These are phyloP conservation scores for Etheostoma cragini DNA, from an alignment of 2,113 vertebrate species.

Conservation along the genomic window DNA sequence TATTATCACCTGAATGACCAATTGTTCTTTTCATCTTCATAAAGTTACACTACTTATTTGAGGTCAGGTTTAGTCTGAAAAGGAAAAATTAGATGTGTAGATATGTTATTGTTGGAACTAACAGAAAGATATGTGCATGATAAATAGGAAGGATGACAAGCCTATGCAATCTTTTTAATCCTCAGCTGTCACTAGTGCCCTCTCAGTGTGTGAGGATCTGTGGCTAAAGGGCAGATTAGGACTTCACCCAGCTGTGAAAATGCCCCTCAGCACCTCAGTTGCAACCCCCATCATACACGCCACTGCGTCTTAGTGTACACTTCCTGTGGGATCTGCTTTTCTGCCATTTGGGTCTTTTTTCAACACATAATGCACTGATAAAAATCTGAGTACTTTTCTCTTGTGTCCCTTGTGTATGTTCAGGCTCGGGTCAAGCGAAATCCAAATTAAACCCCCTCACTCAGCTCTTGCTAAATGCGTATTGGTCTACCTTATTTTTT, in stretches of 20 bases:
- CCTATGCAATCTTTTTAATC: conserved; percentile 40
- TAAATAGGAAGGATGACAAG: conserved; percentile 41
- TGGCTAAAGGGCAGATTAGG: conserved; percentile 72
- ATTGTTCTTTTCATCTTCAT: not conserved
- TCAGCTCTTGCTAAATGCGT: conserved; percentile 30
- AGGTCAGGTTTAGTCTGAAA: not conserved
- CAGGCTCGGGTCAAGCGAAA: conserved; percentile 43
- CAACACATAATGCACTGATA: conserved; percentile 53
- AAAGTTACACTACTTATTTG: not conserved
- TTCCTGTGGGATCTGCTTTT: conserved; percentile 57
- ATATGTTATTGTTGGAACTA: not conserved
- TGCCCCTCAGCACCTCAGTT: conserved; percentile 38
- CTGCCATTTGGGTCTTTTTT: conserved; percentile 37
- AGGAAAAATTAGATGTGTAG: not conserved
- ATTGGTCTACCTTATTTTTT: conserved; percentile 40
- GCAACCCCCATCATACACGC: conserved; percentile 16
- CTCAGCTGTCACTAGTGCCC: conserved; percentile 36
- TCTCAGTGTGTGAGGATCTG: conserved; percentile 30
- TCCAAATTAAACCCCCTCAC: conserved; percentile 39
- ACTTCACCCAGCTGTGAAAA: conserved; percentile 70
- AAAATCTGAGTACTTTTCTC: conserved; percentile 58
- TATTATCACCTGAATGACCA: not conserved
- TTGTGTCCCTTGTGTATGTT: conserved; percentile 42
- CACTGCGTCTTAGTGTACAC: conserved; percentile 1
- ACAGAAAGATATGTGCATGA: conserved; percentile 9